Conservation (phyloP, 2,888 invertebrate species). For the Synanthedon vespiformis region DNA sequence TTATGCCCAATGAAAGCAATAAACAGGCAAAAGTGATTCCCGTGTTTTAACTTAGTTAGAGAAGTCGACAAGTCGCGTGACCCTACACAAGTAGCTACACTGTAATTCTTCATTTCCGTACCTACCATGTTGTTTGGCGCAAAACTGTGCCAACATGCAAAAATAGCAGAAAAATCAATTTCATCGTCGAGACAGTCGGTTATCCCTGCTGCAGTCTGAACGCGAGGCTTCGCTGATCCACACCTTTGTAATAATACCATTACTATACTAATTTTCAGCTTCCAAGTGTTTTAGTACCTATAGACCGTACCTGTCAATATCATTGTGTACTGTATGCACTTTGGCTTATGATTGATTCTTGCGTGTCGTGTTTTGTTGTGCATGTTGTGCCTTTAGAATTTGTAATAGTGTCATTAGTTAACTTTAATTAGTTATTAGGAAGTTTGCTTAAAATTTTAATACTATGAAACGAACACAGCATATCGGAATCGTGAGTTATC, state of each 20-base stretch:
- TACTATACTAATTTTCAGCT: neutral
- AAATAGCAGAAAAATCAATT: conserved; percentile 65
- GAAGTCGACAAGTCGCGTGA: neutral
- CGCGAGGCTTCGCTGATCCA: conserved; percentile 34
- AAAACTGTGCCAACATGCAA: conserved; percentile 51
- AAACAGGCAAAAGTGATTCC: neutral
- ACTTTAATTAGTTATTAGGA: neutral
- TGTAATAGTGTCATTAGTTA: neutral
- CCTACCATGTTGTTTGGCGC: conserved; percentile 5
- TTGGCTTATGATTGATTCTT: neutral
- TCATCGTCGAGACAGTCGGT: conserved; percentile 33
- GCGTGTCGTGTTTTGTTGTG: neutral
- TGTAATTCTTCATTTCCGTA: conserved; percentile 6
- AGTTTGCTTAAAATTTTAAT: no score
- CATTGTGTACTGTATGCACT: neutral
- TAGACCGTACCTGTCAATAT: neutral
- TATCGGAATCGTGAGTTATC: no score
- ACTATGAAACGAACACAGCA: no score
- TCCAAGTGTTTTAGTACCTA: neutral
- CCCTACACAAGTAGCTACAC: conserved; percentile 4
- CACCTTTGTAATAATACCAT: conserved; percentile 18
- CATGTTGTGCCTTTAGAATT: neutral
- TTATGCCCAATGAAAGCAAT: no score
- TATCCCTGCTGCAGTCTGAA: conserved; percentile 41
- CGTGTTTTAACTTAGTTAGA: conserved; percentile 1